A percentile compares a stretch with the other conserved stretches of the same genome.
phyloP scores from a whole-genome alignment of 2,797 vertebrate genomes.

The Oreonectes daqikongensis region DNA sequence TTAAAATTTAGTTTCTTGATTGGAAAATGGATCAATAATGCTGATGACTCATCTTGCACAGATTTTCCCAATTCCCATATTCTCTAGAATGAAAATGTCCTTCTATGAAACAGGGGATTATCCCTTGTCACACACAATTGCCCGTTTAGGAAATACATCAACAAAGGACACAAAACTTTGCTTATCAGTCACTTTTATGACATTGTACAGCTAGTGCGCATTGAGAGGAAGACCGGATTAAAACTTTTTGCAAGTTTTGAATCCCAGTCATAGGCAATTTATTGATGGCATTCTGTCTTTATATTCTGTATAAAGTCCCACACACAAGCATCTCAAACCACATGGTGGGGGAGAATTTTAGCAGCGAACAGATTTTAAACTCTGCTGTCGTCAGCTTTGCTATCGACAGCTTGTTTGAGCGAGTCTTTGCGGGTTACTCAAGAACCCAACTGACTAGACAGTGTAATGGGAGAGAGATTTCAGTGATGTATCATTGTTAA shows the following conservation, averaged over 20 bases:
- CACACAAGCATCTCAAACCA: neutral
- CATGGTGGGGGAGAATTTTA: neutral
- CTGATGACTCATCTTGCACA: neutral
- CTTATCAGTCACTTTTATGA: neutral
- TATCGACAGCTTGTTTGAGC: constrained; percentile 14
- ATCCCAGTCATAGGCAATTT: neutral
- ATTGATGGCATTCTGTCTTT: neutral
- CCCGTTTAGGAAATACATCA: too few species aligned
- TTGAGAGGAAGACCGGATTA: neutral
- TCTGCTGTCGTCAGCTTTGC: neutral
- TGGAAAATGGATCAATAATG: neutral
- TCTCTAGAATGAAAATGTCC: neutral
- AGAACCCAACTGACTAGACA: constrained; percentile 24
- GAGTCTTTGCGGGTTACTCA: constrained; percentile 2
- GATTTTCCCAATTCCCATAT: neutral
- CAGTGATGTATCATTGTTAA: constrained; percentile 15
- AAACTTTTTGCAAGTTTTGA: neutral
- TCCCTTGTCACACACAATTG: too few species aligned
- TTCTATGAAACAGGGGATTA: too few species aligned
- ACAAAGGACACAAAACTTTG: neutral
- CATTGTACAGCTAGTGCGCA: neutral
- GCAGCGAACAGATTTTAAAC: constrained; percentile 25
- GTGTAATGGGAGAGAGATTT: constrained; percentile 25
- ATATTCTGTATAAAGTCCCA: neutral
- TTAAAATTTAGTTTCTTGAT: neutral